A percentile compares a stretch with the other conserved stretches of the same genome.
These are phyloP conservation scores for Larimichthys crocea DNA, from an alignment of 2,113 vertebrate genomes.

Conservation along the genomic window DNA sequence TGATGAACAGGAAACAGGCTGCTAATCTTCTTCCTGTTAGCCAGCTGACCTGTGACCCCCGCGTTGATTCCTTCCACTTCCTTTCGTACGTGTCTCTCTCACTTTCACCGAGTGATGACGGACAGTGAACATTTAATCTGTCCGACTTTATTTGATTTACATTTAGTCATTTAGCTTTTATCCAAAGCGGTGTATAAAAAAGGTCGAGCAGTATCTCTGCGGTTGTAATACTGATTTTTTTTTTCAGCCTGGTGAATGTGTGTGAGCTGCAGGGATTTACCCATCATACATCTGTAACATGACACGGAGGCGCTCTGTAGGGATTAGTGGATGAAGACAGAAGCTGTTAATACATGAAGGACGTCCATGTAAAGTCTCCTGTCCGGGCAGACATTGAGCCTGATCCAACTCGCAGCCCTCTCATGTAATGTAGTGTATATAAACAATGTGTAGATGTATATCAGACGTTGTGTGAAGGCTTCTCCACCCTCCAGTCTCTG, in stretches of 20 bases:
- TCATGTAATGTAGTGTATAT: too few species aligned
- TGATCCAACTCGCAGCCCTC: too few species aligned
- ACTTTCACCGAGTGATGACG: conserved; percentile 25
- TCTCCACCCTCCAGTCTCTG: background rate
- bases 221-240: background rate
- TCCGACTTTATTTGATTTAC: too few species aligned
- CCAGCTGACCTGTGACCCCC: conserved; percentile 39
- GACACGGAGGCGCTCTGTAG: background rate
- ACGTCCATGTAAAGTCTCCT: background rate
- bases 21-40: conserved; percentile 54
- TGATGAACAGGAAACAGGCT: conserved; percentile 60
- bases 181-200: background rate
- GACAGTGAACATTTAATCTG: background rate
- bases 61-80: background rate
- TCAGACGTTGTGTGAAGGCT: too few species aligned
- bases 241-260: background rate
- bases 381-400: too few species aligned
- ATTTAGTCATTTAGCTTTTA: too few species aligned
- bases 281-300: background rate
- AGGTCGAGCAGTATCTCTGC: background rate
- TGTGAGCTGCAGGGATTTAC: conserved; percentile 4
- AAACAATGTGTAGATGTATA: too few species aligned
- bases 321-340: background rate
- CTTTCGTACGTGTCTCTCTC: background rate
- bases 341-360: background rate